Base-by-base conservation (phyloP, 2,113 vertebrate species). In the Sarotherodon lohbergeri region DNA sequence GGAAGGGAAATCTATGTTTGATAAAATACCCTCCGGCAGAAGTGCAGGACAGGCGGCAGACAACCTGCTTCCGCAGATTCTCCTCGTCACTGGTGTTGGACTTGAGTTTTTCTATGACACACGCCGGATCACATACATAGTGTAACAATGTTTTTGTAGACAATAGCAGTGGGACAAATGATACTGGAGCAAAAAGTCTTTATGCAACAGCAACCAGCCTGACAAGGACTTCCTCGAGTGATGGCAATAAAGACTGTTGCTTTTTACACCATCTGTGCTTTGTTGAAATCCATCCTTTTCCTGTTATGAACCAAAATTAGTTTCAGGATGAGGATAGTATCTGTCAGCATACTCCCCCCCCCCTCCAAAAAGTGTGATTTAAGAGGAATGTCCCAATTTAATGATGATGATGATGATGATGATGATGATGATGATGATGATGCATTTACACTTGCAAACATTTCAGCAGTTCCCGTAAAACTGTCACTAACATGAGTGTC, bases 1-100 rank as follows among this genome's bases (percentile, higher is more conserved):
- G 91, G 92, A 92, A 93, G 82, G 78, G 87, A 95, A 94, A 92
- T 82, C 76, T 87, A 84, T 80, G 57, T 93, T 94, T 91, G 86
- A 92, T 93, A 87, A 93, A 94, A 93, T 79, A 80, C 73, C 93
- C 87, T 87, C 80, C 16, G 12, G 91, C 91, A 79, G 50, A 90
- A 88, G 57, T 43, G 34, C 55, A 17, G 46, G 89, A 88, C 29
- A 39, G 87, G 81, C 92, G 17, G 73, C 86, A 88, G 91, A 88
- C 16, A 86, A 92, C 90, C 89, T 91, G 87, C 88, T 89, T 93
- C 90, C 43, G 27, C 84, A 55, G 80, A 82, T 76, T 57, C 46
- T 43, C 54, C 36, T 34, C 57, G 13, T 81, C 66, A 5, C 66
- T 78, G 81, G 50, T 82, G 82, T 80, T 39, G 19, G n/a, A 68